phyloP scores from a whole-genome alignment of 2,888 invertebrate genomes.

The Drosophila merina region DNA sequence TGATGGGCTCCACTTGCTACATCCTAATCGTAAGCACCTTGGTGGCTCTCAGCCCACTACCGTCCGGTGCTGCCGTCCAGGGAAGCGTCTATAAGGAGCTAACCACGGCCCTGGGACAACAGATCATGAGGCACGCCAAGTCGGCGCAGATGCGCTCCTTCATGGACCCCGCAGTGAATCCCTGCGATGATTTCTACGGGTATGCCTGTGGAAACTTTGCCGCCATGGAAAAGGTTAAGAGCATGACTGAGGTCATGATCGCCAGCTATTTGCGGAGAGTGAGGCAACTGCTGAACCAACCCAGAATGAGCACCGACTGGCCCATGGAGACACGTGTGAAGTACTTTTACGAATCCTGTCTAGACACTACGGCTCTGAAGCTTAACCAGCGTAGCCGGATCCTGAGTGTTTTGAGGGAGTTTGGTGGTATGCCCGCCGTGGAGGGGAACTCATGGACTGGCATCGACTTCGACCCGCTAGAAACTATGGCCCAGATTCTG shows the following conservation, averaged over 20 bases:
- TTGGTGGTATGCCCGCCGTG: constrained; percentile 80
- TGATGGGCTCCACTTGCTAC: background rate
- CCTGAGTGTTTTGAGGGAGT: constrained; percentile 67
- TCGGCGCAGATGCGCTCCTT: constrained; percentile 76
- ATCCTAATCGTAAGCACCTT: background rate
- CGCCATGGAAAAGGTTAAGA: constrained; percentile 35
- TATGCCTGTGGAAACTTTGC: constrained; percentile 81
- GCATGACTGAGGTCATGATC: constrained; percentile 53
- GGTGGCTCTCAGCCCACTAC: background rate
- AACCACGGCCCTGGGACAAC: constrained; percentile 57
- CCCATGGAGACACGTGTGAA: constrained; percentile 75
- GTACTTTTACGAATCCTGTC: constrained; percentile 81
- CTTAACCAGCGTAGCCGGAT: constrained; percentile 56
- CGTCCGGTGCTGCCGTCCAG: background rate
- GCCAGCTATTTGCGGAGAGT: constrained; percentile 72
- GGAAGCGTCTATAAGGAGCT: constrained; percentile 54
- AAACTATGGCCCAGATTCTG: constrained; percentile 69
- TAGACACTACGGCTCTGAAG: constrained; percentile 41
- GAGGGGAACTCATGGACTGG: constrained; percentile 74
- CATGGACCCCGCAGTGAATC: constrained; percentile 57
- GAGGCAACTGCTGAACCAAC: constrained; percentile 58
- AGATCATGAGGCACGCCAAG: constrained; percentile 76
- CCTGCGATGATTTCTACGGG: constrained; percentile 79
- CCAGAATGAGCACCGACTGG: constrained; percentile 66
- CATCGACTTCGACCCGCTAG: constrained; percentile 74